Conservation (phyloP, 2,113 vertebrate genomes). For the Malurus elegans region DNA sequence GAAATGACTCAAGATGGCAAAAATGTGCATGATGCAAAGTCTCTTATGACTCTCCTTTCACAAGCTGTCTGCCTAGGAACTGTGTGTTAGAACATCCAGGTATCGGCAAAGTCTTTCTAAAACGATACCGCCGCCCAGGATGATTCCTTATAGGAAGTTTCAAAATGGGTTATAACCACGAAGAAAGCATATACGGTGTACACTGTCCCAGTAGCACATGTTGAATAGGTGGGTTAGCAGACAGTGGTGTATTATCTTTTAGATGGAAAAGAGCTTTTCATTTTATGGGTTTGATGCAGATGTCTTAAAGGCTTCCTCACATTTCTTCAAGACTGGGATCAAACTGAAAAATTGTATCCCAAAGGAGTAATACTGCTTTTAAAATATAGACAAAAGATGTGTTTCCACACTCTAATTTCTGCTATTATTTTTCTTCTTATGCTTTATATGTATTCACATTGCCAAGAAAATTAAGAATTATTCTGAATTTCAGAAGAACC, state of each 20-base stretch:
- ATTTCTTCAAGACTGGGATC: neutral
- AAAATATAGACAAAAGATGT: neutral
- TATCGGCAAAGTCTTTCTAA: neutral
- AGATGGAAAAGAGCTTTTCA: neutral
- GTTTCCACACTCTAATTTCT: neutral
- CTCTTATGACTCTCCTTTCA: neutral
- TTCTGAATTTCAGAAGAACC: neutral
- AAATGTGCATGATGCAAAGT: neutral
- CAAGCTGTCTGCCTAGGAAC: neutral
- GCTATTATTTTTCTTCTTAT: neutral
- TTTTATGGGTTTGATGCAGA: neutral
- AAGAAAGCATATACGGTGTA: neutral
- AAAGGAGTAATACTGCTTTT: neutral
- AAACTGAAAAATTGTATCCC: neutral
- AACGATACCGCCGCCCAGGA: neutral
- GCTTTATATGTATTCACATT: neutral
- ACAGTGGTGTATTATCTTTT: neutral
- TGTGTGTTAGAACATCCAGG: neutral
- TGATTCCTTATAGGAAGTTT: neutral
- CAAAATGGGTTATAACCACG: neutral
- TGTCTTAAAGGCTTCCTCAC: neutral
- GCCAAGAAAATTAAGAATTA: neutral
- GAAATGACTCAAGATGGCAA: neutral
- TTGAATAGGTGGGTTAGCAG: neutral
- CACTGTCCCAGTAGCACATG: neutral